Evolutionary conservation across 2,113 vertebrate species (phyloP), one percentile per base, ranked within the genome.

Genomic region (Todiramphus saurophagus): DNA sequence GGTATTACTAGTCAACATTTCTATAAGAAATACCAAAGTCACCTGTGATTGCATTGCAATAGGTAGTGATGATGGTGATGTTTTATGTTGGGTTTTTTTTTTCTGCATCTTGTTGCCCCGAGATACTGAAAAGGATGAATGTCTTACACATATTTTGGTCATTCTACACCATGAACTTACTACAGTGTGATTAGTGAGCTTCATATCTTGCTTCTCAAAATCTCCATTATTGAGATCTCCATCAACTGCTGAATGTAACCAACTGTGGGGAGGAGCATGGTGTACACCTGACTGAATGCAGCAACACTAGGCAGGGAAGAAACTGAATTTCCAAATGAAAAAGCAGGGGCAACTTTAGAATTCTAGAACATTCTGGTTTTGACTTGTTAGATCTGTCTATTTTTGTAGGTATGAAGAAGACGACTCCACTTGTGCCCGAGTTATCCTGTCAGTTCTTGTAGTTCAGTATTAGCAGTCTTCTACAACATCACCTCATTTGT

Each of bases 11-110:
- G 73, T 87, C 39, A 87, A 89, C 89, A 96, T 97, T 97, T 97
- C 96, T 96, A 85, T 95, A 82, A 96, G 96, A 97, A 97, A 97
- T 76, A 96, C 7, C 46, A 50, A 89, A 79, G 58, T 69, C 62
- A 92, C 67, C 55, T 92, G 91, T 87, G 83, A 96, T 93, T 96
- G 94, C 89, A 93, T 76, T 95, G 95, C 94, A 96, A 94, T 76
- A 82, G 53, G 30, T 82, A 87, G 69, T 84, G 79, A 75, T 17
- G 16, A 73, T 25, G n/a, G 69, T 87, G 69, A 87, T 13, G 35
- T 39, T n/a, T 50, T 56, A 58, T 12, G 31, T 19, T 44, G 21
- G 8, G 2, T 5, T 59, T 60, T 59, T 59, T 60, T 59, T 27
- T 11, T 30, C 58, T 79, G 41, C 50, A 58, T 66, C 16, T 72